Evolutionary conservation across 2,888 invertebrate species (phyloP).

Genomic region (Neoaliturus tenellus): DNA sequence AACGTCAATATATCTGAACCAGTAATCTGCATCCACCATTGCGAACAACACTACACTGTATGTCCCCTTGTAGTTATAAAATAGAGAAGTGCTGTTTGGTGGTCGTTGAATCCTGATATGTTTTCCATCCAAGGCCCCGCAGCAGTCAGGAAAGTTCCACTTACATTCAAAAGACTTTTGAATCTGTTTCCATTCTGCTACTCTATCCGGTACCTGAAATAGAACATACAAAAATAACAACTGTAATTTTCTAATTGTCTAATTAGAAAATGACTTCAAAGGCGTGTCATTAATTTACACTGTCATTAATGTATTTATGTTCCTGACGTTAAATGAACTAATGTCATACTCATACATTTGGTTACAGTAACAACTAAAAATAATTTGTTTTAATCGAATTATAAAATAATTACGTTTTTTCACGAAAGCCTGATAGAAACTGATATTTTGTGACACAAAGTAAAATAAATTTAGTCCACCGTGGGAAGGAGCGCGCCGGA

Average conservation of each 20-base stretch:
- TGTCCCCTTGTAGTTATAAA: constrained; percentile 67
- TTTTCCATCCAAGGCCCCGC: constrained; percentile 66
- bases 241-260: not conserved
- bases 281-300: too few relatives aligned
- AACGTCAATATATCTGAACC: constrained; percentile 63
- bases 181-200: constrained; percentile 26
- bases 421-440: constrained; percentile 35
- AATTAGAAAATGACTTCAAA: too few relatives aligned
- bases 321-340: too few relatives aligned
- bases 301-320: too few relatives aligned
- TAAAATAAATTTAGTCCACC: too few relatives aligned
- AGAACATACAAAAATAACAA: not conserved
- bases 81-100: constrained; percentile 63
- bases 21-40: constrained; percentile 64
- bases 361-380: constrained; percentile 27
- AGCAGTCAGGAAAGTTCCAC: constrained; percentile 36
- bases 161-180: not conserved
- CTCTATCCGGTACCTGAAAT: constrained; percentile 21
- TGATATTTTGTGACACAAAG: too few relatives aligned
- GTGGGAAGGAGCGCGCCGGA: too few relatives aligned
- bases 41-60: constrained; percentile 67
- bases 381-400: not conserved
- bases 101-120: constrained; percentile 65
- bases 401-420: not conserved
- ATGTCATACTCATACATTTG: not conserved